A percentile compares a stretch with the other conserved stretches of the same genome.
Conservation (phyloP, 2,113 vertebrate species). For the Apteryx owenii region DNA sequence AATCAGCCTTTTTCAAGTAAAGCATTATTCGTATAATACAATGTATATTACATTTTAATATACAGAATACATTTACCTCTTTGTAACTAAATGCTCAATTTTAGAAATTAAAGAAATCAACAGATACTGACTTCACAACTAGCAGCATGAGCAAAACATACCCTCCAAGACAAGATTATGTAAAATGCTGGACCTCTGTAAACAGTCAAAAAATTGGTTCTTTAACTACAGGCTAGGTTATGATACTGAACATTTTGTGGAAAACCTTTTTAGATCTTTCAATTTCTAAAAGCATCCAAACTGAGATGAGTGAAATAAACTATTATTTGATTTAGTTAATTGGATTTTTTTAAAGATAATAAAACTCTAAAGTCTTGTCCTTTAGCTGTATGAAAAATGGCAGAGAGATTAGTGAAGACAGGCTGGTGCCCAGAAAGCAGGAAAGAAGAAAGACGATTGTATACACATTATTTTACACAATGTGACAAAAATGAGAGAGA, state of each 20-base stretch:
- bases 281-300: neutral
- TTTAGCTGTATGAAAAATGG: neutral
- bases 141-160: neutral
- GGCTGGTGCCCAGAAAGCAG: neutral
- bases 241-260: neutral
- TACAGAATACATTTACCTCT: neutral
- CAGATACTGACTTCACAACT: neutral
- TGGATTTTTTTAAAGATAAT: neutral
- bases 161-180: neutral
- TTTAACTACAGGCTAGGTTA: neutral
- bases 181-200: neutral
- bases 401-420: neutral
- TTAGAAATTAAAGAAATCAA: neutral
- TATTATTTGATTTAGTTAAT: neutral
- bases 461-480: neutral
- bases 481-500: neutral
- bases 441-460: neutral
- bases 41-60: neutral
- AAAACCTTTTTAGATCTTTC: neutral
- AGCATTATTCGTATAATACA: neutral
- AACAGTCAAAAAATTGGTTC: accelerated
- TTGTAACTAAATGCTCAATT: neutral
- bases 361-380: neutral
- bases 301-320: neutral
- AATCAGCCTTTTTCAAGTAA: neutral